Base-by-base conservation (phyloP, 2,797 vertebrate species). In the Carduelis carduelis region DNA sequence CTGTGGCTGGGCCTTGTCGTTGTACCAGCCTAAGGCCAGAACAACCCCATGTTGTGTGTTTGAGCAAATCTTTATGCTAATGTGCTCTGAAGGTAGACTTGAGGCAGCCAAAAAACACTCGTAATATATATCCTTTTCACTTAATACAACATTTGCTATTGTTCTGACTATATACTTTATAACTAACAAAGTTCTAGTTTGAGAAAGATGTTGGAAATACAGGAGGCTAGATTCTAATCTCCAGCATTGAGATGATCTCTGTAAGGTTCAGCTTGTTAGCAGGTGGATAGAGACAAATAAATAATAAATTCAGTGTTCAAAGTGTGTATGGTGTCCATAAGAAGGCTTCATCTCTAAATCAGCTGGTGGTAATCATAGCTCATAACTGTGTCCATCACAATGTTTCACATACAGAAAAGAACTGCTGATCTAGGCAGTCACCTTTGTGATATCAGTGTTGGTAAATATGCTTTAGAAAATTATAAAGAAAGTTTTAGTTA, bases 391-490 rank as follows among this genome's bases (percentile, higher is more conserved):
- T 56, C 61, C 27, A 34, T 68, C 26, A 61, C 52, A 47, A 1
- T 8, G 22, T 65, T 92, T 84, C 37, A 59, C 18, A 53, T 15
- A 41, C 14, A 77, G n/a, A 72, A 80, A 94, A 78, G 19, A 65
- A 3, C n/a, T 60, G 28, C 16, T 78, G 41, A 49, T 78, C 55
- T 43, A 68, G 53, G 32, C 63, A 87, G 35, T 22, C 22, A 70
- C n/a, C 32, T 92, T 43, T 52, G 35, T 78, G 34, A 16, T 70
- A 44, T 41, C n/a, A 34, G 14, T 55, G 32, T 75, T 49, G n/a
- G 59, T 59, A 87, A 85, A 79, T 20, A 76, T 6, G 30, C 35
- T 82, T 87, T 32, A 76, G 39, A 80, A 96, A 82, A 89, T 37
- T 2, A 34, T 46, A 22, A 57, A 59, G 27, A 50, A 87, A 57